Evolutionary conservation across 2,113 vertebrate genomes (phyloP), one percentile per base, ranked within the genome.

Genomic region (Macrotus californicus): DNA sequence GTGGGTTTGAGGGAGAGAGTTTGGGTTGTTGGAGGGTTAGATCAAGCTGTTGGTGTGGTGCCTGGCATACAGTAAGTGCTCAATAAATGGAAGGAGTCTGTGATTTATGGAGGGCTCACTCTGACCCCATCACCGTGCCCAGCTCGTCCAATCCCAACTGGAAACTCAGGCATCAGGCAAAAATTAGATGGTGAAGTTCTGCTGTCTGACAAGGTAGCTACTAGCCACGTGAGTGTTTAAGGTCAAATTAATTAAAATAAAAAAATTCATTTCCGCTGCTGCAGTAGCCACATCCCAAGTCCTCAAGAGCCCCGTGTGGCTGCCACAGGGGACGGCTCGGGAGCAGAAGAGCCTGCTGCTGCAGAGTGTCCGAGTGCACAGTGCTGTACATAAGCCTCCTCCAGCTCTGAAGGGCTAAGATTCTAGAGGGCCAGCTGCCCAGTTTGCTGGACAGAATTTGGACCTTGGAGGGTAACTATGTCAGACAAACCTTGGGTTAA

Each of bases 331-430:
- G 77, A 26, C 0, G 2, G 61, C 19, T 3, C 46, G 6, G 75
- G 31, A 9, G 0, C 0, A 15, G 54, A 69, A 1, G 15, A 3
- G 36, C 59, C 46, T 4, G 0, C 11, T 2, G 0, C 2, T 1
- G 8, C 13, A 9, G 36, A 76, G 69, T 2, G 41, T 70, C 43
- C 5, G 1, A 7, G 0, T 13, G 26, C 43, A 36, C 31, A 0
- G 15, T 2, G 1, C 52, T 24, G 2, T 1, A 18, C 0, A 2
- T 14, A 6, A 11, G 22, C 59, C 56, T 24, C 86, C 77, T 43
- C 31, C 19, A 5, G 22, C 39, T 43, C 75, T 13, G n/a, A 46
- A 64, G 52, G n/a, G 29, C 18, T 7, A 16, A 6, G 75, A 54
- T 43, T 48, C 61, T 11, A 8, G 34, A 36, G 41, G 39, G 41